Evolutionary conservation across 2,113 vertebrate species (phyloP).

Genomic region (Penelope pileata): DNA sequence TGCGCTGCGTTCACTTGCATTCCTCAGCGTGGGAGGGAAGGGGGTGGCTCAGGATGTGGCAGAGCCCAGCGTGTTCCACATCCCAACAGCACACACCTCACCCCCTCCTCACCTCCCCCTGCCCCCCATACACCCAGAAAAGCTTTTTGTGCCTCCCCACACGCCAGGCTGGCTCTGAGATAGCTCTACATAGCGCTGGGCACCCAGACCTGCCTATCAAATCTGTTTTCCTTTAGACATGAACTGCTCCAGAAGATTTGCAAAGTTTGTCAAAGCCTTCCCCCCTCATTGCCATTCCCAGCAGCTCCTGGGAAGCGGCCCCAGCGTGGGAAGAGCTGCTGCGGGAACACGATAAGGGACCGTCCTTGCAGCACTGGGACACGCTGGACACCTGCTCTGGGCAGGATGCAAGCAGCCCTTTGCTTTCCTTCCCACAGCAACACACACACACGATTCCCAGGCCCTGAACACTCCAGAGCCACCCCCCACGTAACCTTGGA

Average conservation of each 20-base stretch:
- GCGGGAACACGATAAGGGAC: background rate
- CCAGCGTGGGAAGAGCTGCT: background rate
- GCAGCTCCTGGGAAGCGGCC: rapidly evolving
- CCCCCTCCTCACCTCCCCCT: background rate
- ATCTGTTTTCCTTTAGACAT: background rate
- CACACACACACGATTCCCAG: rapidly evolving
- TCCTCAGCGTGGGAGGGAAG: constrained; percentile 6
- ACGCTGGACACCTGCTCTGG: background rate
- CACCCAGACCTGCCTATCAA: background rate
- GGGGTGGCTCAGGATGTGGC: background rate
- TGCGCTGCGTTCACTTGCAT: background rate
- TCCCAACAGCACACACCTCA: background rate
- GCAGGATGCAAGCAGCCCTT: background rate
- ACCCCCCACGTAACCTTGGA: background rate
- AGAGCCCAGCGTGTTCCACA: background rate
- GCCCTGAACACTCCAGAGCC: background rate
- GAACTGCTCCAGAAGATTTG: background rate
- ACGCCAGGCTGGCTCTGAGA: rapidly evolving
- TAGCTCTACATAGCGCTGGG: background rate
- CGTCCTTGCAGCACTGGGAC: background rate
- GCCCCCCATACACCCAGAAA: background rate
- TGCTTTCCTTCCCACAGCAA: background rate
- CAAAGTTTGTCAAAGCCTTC: background rate
- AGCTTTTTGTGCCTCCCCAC: background rate
- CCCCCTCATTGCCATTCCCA: background rate